phyloP scores from a whole-genome alignment of 2,888 invertebrate species.

The Lithodes maja region DNA sequence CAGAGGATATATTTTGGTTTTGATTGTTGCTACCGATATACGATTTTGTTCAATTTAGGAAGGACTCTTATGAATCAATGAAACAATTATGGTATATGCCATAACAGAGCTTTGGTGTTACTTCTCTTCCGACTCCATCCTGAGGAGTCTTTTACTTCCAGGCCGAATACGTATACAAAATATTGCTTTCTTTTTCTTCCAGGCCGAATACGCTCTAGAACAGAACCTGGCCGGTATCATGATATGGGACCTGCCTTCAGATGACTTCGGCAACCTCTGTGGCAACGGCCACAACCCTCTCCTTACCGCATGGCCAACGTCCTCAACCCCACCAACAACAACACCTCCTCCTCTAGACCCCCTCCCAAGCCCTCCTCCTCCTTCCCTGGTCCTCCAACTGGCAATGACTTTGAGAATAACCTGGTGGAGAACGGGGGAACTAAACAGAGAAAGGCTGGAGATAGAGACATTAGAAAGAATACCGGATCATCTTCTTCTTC shows the following conservation, averaged over 20 bases:
- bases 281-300: slow-evolving; percentile 87
- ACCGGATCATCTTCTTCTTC: too few species aligned
- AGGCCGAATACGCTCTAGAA: slow-evolving; percentile 53
- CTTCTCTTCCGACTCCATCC: neutral
- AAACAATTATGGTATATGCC: neutral
- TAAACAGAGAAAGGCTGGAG: neutral
- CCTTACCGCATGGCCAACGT: slow-evolving; percentile 78
- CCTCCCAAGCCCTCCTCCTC: neutral
- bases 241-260: slow-evolving; percentile 76
- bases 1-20: too few species aligned
- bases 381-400: neutral
- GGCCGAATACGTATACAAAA: neutral
- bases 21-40: too few species aligned
- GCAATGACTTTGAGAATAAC: neutral
- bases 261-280: slow-evolving; percentile 90
- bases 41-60: too few species aligned
- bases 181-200: neutral
- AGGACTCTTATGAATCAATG: neutral
- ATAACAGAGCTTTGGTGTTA: neutral
- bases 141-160: too few species aligned
- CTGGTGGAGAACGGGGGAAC: neutral
- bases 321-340: slow-evolving; percentile 82
- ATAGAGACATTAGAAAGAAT: neutral
- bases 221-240: slow-evolving; percentile 61
- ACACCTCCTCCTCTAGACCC: neutral